Evolutionary conservation across 2,888 invertebrate genomes (phyloP).

Genomic region (Hirtodrosophila cameraria): DNA sequence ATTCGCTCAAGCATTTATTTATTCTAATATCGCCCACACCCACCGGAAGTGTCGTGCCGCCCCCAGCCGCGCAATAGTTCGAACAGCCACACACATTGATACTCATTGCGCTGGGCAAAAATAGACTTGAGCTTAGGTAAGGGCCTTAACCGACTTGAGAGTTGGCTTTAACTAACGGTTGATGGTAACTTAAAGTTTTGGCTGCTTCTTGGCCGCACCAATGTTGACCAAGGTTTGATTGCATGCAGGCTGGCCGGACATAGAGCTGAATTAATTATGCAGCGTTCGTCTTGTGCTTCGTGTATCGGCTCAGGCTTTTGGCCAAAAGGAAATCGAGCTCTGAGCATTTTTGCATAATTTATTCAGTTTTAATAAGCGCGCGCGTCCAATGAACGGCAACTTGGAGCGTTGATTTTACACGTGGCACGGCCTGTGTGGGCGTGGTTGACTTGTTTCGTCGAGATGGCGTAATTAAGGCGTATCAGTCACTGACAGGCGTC

Average conservation of each 20-base stretch:
- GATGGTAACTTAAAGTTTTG: conserved; percentile 8
- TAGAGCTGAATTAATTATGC: conserved; percentile 67
- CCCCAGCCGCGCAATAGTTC: no score
- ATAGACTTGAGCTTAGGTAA: no score
- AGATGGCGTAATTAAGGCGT: conserved; percentile 66
- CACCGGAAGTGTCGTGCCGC: background rate
- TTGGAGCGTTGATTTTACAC: conserved; percentile 61
- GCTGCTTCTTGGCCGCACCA: background rate
- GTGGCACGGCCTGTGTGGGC: conserved; percentile 9
- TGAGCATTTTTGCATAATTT: conserved; percentile 73
- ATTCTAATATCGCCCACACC: conserved; percentile 40
- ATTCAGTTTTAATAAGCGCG: conserved; percentile 76
- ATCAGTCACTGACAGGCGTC: conserved; percentile 69
- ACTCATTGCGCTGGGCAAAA: no score
- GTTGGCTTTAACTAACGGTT: background rate
- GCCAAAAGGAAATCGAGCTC: conserved; percentile 40
- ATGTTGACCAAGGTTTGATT: conserved; percentile 49
- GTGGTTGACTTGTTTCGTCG: conserved; percentile 8
- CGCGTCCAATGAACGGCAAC: conserved; percentile 21
- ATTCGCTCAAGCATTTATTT: conserved; percentile 56
- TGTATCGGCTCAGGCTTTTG: conserved; percentile 24
- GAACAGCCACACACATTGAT: no score
- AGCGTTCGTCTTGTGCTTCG: conserved; percentile 50
- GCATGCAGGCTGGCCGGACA: conserved; percentile 44
- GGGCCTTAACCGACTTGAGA: background rate